phyloP scores from a whole-genome alignment of 2,888 invertebrate genomes.

The Argynnis bischoffii region DNA sequence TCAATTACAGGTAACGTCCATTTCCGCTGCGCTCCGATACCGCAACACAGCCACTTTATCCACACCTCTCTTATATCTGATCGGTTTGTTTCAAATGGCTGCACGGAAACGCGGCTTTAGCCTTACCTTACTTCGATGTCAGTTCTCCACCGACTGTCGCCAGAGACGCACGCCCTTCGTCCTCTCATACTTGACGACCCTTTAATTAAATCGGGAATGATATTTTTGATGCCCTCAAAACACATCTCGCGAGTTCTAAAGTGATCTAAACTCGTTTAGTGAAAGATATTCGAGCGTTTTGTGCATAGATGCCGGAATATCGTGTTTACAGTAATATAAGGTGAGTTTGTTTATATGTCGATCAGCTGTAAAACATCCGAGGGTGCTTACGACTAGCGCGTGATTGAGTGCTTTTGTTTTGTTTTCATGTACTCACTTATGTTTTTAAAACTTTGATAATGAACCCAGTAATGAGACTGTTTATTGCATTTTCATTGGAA shows the following conservation, averaged over 20 bases:
- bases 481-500: background rate
- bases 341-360: constrained; percentile 66
- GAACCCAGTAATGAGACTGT: no score
- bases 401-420: constrained; percentile 32
- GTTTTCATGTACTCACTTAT: constrained; percentile 11
- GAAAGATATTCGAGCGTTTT: constrained; percentile 55
- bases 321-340: constrained; percentile 61
- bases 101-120: constrained; percentile 6
- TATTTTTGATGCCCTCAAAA: constrained; percentile 71
- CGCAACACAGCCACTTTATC: constrained; percentile 4
- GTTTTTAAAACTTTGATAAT: constrained; percentile 3
- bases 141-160: constrained; percentile 64
- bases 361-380: constrained; percentile 61
- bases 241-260: constrained; percentile 53
- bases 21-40: constrained; percentile 19
- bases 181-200: constrained; percentile 56
- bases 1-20: constrained; percentile 17
- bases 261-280: constrained; percentile 44
- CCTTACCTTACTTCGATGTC: constrained; percentile 39
- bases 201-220: constrained; percentile 57
- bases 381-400: constrained; percentile 27
- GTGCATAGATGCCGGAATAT: constrained; percentile 54
- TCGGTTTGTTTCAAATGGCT: constrained; percentile 13
- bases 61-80: constrained; percentile 10
- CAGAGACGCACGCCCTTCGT: constrained; percentile 68